These are phyloP conservation scores for Balanococcus diminutus DNA, from an alignment of 2,888 invertebrate species.

Conservation along the genomic window DNA sequence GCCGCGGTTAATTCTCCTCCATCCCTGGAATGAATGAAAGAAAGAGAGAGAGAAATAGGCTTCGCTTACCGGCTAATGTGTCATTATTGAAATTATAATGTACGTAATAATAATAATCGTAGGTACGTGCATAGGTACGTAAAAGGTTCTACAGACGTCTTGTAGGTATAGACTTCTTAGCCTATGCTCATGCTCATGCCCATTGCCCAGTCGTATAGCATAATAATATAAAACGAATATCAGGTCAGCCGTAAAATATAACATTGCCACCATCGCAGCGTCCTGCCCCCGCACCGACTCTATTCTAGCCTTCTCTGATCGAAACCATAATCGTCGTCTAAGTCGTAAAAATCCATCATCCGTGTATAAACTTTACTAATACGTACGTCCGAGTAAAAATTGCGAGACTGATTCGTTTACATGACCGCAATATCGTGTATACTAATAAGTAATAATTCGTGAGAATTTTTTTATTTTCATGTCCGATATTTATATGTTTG, in stretches of 20 bases:
- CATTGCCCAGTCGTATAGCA: not conserved
- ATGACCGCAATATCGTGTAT: not conserved
- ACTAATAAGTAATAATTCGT: not conserved
- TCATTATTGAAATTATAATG: conserved; percentile 14
- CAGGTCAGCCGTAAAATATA: not conserved
- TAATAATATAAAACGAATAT: not conserved
- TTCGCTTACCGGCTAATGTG: not conserved
- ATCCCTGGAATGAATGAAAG: not conserved
- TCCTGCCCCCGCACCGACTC: too few species aligned
- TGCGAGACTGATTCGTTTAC: not conserved
- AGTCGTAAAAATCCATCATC: not conserved
- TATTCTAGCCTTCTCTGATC: not conserved
- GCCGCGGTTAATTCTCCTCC: not conserved
- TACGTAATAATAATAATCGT: not conserved
- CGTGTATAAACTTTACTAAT: not conserved
- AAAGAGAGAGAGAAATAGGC: not conserved
- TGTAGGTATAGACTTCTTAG: not conserved
- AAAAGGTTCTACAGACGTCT: not conserved
- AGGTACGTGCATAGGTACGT: not conserved
- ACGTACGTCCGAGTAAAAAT: not conserved
- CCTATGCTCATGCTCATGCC: not conserved
- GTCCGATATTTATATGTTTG: not conserved
- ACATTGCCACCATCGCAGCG: too few species aligned
- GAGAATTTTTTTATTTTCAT: not conserved
- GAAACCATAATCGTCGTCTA: not conserved